Evolutionary conservation across 2,888 invertebrate species (phyloP).

Genomic region (Eurytoma californica): DNA sequence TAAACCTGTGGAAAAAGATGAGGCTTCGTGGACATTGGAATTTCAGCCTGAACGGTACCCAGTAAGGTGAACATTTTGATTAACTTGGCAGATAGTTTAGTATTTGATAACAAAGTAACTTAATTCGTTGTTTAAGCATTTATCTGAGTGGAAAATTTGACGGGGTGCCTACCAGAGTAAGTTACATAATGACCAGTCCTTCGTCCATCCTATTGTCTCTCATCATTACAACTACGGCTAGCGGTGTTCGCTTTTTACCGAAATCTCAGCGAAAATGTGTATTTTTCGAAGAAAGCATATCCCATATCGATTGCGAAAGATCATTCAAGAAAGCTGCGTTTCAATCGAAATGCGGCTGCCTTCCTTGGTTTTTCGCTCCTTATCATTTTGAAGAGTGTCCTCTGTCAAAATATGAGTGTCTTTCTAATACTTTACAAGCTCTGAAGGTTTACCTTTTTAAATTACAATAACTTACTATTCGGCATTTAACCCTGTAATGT

Average conservation of each 20-base stretch:
- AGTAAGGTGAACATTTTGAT: constrained; percentile 54
- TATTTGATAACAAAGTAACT: neutral
- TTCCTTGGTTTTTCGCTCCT: constrained; percentile 63
- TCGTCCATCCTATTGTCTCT: constrained; percentile 40
- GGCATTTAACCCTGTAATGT: too few species aligned
- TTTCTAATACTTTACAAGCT: constrained; percentile 71
- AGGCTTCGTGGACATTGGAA: constrained; percentile 47
- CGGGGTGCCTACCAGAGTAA: constrained; percentile 34
- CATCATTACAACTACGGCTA: constrained; percentile 31
- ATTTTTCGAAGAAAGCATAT: constrained; percentile 80
- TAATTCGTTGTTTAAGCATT: constrained; percentile 40
- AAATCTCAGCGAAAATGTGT: constrained; percentile 83
- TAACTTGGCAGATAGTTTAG: neutral
- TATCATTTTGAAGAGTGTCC: constrained; percentile 55
- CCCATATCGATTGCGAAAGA: constrained; percentile 58
- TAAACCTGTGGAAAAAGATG: constrained; percentile 7
- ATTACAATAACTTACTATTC: too few species aligned
- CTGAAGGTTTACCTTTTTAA: too few species aligned
- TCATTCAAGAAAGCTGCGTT: constrained; percentile 50
- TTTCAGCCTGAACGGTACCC: constrained; percentile 52
- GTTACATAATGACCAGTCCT: constrained; percentile 30
- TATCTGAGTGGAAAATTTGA: constrained; percentile 41
- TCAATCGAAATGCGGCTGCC: constrained; percentile 59
- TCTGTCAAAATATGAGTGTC: constrained; percentile 73
- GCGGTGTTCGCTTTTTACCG: constrained; percentile 70